Base-by-base conservation (phyloP, 92 coral and sea anemone genomes). In the Umimayanthus chanpuru region DNA sequence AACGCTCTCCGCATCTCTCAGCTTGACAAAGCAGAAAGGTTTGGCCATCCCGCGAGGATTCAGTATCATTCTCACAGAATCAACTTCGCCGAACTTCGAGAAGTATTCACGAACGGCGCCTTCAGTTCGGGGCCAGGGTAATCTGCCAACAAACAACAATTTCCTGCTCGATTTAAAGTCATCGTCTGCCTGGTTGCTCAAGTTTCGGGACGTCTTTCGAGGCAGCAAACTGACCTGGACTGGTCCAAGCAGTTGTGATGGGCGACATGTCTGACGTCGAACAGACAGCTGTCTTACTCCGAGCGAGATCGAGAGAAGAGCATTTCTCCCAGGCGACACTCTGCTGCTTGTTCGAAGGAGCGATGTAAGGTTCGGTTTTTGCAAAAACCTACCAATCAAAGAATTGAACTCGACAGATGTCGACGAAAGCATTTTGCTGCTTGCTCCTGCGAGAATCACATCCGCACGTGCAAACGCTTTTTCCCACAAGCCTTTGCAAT, bases 61-160 rank as follows among this genome's bases (percentile, higher is more conserved):
- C 38, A 39, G 44, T 12, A 73, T 72, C 26, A 85, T n/a, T 20
- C 30, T 53, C 43, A 71, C 58, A 49, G 18, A 29, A 1, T 85
- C 88, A 4, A 85, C 80, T 40, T 70, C 88, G 43, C 88, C 81
- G 73, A 71, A 85, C 64, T 20, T 29, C 18, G 79, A 40, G 66
- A 85, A 85, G 77, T 88, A 88, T 14, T 80, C 79, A 36, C 43
- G 64, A 66, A 78, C 23, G 53, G 28, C 78, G 16, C 39, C 67
- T 78, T 88, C 78, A 21, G 23, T 23, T 76, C 56, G 64, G 30
- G 80, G 70, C 49, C 38, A 55, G 66, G 67, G 64, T 53, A 78
- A 74, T 76, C 78, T 64, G 56, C 89, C 85, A 79, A 88, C 73
- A 79, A 88, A 88, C 9, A 80, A 50, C 39, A 77, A 25, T 39